phyloP scores from a whole-genome alignment of 2,113 vertebrate genomes.

The Cyrtonyx montezumae region DNA sequence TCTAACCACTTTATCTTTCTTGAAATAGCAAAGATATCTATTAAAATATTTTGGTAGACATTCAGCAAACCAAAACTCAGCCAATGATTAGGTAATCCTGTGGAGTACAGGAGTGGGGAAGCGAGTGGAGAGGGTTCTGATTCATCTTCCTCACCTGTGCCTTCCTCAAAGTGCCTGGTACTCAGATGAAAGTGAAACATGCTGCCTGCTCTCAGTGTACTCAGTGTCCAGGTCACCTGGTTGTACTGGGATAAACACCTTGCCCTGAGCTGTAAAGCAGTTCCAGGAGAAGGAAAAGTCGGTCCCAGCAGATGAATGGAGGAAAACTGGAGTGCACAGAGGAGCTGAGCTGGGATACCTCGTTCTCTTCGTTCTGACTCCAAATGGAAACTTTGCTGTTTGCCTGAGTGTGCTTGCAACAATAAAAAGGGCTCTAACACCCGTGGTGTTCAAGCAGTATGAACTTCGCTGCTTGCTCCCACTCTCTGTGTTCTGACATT shows the following conservation, averaged over 20 bases:
- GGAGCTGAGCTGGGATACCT: not conserved
- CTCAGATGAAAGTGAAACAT: not conserved
- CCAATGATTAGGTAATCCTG: not conserved
- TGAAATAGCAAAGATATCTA: not conserved
- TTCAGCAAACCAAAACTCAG: not conserved
- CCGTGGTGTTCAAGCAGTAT: not conserved
- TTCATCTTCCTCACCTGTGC: not conserved
- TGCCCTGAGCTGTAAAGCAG: not conserved
- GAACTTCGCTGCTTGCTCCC: not conserved
- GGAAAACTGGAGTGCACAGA: not conserved
- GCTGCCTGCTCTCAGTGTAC: not conserved
- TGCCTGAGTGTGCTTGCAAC: not conserved
- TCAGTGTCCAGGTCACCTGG: not conserved
- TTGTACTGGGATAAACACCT: not conserved
- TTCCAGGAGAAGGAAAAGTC: not conserved
- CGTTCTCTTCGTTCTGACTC: not conserved
- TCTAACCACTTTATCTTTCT: not conserved
- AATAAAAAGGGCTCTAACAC: not conserved
- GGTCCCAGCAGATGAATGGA: accelerated
- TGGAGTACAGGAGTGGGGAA: not conserved
- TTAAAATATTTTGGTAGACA: constrained; percentile 1
- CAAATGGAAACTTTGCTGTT: not conserved
- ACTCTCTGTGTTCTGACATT: not conserved
- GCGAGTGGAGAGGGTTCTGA: not conserved
- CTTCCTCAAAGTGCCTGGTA: not conserved